phyloP scores from a whole-genome alignment of 2,797 vertebrate genomes.

The Melopsittacus undulatus region DNA sequence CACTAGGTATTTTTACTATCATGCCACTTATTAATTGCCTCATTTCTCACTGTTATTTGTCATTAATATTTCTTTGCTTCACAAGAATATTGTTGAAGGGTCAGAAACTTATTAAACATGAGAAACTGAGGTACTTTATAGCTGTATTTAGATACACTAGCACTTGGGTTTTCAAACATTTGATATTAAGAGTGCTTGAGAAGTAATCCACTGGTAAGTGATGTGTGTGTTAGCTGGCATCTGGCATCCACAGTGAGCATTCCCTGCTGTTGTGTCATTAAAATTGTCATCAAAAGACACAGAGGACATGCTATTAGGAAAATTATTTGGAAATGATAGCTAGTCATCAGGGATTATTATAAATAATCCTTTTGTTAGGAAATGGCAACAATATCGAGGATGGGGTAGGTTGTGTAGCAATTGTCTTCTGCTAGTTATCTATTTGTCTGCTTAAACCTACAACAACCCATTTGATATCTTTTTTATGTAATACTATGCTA shows the following conservation, averaged over 20 bases:
- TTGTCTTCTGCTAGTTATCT: neutral
- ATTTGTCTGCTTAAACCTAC: neutral
- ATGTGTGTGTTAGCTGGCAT: neutral
- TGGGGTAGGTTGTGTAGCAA: neutral
- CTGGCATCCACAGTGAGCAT: neutral
- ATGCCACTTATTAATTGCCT: neutral
- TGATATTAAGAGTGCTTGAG: neutral
- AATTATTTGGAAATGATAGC: neutral
- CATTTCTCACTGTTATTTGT: neutral
- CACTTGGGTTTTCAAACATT: neutral
- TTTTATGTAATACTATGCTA: neutral
- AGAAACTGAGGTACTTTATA: neutral
- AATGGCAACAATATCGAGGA: neutral
- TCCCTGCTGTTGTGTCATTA: neutral
- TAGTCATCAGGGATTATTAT: neutral
- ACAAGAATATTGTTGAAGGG: neutral
- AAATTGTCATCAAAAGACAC: neutral
- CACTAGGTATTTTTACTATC: neutral
- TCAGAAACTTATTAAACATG: neutral
- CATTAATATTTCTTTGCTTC: neutral
- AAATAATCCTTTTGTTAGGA: neutral
- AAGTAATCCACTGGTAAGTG: neutral
- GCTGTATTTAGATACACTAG: neutral
- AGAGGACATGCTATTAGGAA: neutral
- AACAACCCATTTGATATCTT: neutral